Evolutionary conservation across 2,113 vertebrate genomes (phyloP).

Genomic region (Sceloporus undulatus): DNA sequence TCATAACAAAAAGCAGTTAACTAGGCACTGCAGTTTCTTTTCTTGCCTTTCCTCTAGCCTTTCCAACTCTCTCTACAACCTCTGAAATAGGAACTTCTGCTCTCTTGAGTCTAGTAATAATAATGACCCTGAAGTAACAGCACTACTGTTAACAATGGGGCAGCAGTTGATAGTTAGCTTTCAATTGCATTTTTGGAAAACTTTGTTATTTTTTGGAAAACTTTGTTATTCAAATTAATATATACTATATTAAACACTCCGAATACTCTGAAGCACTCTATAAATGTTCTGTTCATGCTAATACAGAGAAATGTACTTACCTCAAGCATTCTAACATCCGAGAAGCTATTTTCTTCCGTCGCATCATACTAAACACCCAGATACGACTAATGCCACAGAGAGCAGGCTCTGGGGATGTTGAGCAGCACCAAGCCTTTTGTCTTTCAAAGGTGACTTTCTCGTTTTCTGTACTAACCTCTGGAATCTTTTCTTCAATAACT

Average conservation of each 20-base stretch:
- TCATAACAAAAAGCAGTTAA: not conserved
- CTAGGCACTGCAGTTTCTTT: no score
- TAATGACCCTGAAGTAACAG: not conserved
- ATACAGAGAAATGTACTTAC: conserved; percentile 69
- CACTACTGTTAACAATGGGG: not conserved
- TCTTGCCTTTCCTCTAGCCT: not conserved
- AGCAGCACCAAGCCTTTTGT: conserved; percentile 98
- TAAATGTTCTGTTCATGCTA: not conserved
- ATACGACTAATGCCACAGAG: conserved; percentile 98
- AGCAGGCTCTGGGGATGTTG: conserved; percentile 91
- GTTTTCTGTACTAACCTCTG: conserved; percentile 87
- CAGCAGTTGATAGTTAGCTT: not conserved
- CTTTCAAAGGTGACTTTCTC: conserved; percentile 95
- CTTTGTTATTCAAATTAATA: no score
- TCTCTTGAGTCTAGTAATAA: not conserved
- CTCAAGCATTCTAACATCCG: conserved; percentile 97
- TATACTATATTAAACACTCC: not conserved
- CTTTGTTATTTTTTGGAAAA: not conserved
- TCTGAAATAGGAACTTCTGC: not conserved
- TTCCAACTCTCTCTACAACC: not conserved
- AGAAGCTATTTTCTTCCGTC: conserved; percentile 93
- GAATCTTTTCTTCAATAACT: conserved; percentile 93
- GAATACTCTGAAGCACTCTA: not conserved
- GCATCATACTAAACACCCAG: conserved; percentile 98
- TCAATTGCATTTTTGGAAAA: not conserved